Evolutionary conservation across 1,140 invertebrate genomes (phyloP).

Genomic region (Platyscapa corneri): DNA sequence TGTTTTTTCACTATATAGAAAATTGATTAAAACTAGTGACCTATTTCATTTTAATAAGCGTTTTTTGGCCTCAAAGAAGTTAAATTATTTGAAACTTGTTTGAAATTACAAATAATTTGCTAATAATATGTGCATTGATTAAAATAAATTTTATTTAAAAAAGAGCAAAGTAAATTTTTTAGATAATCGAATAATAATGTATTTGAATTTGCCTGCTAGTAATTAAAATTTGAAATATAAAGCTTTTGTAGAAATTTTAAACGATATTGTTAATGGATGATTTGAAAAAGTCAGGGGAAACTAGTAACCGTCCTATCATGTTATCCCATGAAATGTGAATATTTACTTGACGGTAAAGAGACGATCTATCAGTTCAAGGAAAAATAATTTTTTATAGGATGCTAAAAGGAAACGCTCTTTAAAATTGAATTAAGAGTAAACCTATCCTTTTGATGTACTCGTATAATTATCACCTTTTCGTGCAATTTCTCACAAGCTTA

Average conservation of each 20-base stretch:
- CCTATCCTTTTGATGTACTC: not conserved
- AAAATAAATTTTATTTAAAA: not conserved
- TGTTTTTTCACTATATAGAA: not conserved
- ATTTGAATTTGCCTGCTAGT: not conserved
- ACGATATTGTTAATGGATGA: not conserved
- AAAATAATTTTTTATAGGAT: not conserved
- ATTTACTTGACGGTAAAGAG: not conserved
- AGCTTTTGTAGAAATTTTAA: not conserved
- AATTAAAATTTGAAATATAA: not conserved
- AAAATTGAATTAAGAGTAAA: not conserved
- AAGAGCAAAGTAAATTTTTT: no score
- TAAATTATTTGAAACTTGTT: not conserved
- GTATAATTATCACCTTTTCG: constrained; percentile 7
- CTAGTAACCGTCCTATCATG: not conserved
- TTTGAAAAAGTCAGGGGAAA: not conserved
- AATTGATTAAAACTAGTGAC: constrained; percentile 1
- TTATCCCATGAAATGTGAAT: no score
- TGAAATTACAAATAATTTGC: no score
- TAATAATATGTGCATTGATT: not conserved
- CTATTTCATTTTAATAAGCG: constrained; percentile 7
- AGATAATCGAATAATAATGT: not conserved
- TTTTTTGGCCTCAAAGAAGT: not conserved
- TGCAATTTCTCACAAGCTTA: not conserved
- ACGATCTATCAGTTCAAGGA: not conserved
- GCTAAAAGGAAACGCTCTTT: constrained; percentile 5